phyloP scores from a whole-genome alignment of 2,113 vertebrate species.

The Gymnarchus niloticus region DNA sequence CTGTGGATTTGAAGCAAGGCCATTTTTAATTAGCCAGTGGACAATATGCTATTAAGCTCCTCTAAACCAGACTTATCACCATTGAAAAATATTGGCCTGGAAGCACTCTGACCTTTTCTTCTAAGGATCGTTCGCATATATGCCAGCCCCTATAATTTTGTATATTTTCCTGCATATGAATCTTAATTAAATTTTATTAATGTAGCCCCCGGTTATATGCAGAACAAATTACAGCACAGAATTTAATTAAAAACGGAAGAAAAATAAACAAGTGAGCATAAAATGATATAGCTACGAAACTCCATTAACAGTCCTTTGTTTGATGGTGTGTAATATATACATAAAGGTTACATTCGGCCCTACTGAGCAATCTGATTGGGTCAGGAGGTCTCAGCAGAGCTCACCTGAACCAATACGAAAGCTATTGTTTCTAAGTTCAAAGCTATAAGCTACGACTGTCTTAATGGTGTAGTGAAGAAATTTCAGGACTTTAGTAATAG shows the following conservation, averaged over 20 bases:
- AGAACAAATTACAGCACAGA: neutral
- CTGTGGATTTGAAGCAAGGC: neutral
- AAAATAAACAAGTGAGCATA: neutral
- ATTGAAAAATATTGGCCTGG: neutral
- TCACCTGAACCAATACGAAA: too few relatives aligned
- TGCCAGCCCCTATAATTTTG: constrained; percentile 2
- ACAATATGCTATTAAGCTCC: neutral
- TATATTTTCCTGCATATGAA: constrained; percentile 4
- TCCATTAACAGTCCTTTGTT: neutral
- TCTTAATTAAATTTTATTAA: constrained; percentile 13
- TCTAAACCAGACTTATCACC: neutral
- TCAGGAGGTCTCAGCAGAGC: neutral
- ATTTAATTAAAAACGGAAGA: neutral
- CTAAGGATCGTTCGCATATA: neutral
- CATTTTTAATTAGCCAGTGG: neutral
- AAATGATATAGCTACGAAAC: neutral
- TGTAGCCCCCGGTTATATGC: constrained; percentile 3
- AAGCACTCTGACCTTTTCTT: neutral
- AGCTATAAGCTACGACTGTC: neutral
- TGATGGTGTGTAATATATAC: neutral
- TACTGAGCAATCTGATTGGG: too few relatives aligned
- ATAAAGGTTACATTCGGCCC: neutral
- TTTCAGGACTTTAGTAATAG: neutral
- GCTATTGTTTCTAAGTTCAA: neutral
- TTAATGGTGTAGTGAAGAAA: neutral